Conservation (phyloP, 2,888 invertebrate species). For the Sthenelais limicola region DNA sequence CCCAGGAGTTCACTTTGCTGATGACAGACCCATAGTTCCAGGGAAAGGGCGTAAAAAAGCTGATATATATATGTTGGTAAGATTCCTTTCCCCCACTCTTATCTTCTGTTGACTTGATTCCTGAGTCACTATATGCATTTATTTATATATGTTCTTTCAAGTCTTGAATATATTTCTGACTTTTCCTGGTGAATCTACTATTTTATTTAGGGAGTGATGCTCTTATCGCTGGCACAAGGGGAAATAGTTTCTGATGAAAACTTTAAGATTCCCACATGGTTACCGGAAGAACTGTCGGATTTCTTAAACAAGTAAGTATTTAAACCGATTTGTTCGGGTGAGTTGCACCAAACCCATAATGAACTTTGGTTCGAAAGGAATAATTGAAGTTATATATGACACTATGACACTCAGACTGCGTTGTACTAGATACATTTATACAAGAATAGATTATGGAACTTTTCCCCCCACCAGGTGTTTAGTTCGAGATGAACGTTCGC, state of each 20-base stretch:
- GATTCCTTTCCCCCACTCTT: no score
- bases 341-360: not conserved
- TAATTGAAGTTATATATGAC: no score
- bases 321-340: no score
- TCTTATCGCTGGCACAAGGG: conserved; percentile 79
- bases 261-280: conserved; percentile 77
- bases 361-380: no score
- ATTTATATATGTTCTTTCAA: not conserved
- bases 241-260: conserved; percentile 74
- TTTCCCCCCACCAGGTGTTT: conserved; percentile 77
- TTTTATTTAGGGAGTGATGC: conserved; percentile 77
- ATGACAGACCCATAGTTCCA: conserved; percentile 65
- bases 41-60: conserved; percentile 79
- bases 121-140: no score
- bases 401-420: no score
- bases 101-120: no score
- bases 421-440: no score
- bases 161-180: not conserved
- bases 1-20: conserved; percentile 62
- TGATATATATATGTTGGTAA: conserved; percentile 80
- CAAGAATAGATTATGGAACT: not conserved
- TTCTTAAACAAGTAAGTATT: conserved; percentile 79
- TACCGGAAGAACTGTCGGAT: conserved; percentile 79
- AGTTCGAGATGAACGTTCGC: conserved; percentile 79
- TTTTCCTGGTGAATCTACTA: not conserved